Evolutionary conservation across 1,140 invertebrate genomes (phyloP), one percentile per base, ranked within the genome.

Genomic region (Cotesia chilonis): DNA sequence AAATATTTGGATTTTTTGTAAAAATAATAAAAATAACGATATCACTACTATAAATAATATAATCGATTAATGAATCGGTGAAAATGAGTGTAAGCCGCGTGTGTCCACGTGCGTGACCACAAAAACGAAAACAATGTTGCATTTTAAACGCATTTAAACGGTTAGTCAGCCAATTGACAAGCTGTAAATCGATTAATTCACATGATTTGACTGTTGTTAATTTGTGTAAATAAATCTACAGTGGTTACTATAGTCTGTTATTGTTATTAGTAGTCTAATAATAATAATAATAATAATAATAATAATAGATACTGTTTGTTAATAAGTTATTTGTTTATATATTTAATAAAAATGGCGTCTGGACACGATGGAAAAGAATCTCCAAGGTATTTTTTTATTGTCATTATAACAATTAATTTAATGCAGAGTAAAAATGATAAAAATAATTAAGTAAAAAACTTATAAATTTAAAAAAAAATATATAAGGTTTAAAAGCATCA

Each of bases 331-430:
- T 63, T 63, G 7, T 14, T 63, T 14, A 28, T 7, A 28, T 9
- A 67, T 66, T 70, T 63, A 47, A 38, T 41, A 55, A 68, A 47
- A 38, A 85, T 85, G 84, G 83, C 84, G 75, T 80, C 80, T 68
- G 72, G 73, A 63, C 79, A 83, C 59, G 83, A 85, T 66, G 82
- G 82, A 75, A 86, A 84, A 73, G 84, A 86, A 74, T 85, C 84
- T 64, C 83, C 85, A 65, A 86, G 85, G 85, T 86, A 84, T 65
- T 60, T 28, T 28, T 28, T 28, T 28, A 28, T 28, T 37, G 38
- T 35, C 38, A 41, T n/a, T 12, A 14, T 35, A 35, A 1, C 1
- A 63, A 4, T 63, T 38, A 36, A n/a, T 63, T 35, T 36, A 14
- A 7, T 38, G 0, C 2, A 10, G 9, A 63, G 35, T 2, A 51